Evolutionary conservation across 2,888 invertebrate genomes (phyloP).

Genomic region (Hipparchia semele): DNA sequence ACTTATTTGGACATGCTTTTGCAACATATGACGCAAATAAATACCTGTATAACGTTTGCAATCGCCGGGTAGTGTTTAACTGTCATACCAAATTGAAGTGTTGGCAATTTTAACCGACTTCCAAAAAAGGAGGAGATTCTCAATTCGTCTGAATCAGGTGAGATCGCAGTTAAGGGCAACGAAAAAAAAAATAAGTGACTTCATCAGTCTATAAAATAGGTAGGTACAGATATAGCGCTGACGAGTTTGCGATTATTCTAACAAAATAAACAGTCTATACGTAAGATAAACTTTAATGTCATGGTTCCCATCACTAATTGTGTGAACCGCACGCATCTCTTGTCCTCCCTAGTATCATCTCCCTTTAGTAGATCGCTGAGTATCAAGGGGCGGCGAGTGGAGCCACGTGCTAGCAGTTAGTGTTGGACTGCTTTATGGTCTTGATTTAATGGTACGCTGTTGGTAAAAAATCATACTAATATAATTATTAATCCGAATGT

Average conservation of each 20-base stretch:
- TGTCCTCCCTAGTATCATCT: not conserved
- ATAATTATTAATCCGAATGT: no score
- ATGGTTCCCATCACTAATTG: slow-evolving; percentile 34
- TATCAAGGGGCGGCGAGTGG: slow-evolving; percentile 60
- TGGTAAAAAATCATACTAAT: no score
- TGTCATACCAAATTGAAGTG: no score
- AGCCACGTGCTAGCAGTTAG: slow-evolving; percentile 73
- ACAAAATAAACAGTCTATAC: not conserved
- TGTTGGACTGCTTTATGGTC: slow-evolving; percentile 35
- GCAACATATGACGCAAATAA: not conserved
- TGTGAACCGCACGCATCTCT: slow-evolving; percentile 27
- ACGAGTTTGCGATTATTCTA: not conserved
- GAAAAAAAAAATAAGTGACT: no score
- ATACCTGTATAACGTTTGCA: not conserved
- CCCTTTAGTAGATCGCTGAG: not conserved
- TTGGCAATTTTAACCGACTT: no score
- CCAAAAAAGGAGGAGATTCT: no score
- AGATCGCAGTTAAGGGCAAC: no score
- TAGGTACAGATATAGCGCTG: no score
- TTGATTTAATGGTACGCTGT: slow-evolving; percentile 24
- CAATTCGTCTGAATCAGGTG: no score
- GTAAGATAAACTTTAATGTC: slow-evolving; percentile 8
- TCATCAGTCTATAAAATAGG: no score
- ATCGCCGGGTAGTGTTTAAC: no score
- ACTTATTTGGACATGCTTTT: not conserved